These are phyloP conservation scores for Burhinus bistriatus DNA, from an alignment of 2,113 vertebrate genomes.

Conservation along the genomic window DNA sequence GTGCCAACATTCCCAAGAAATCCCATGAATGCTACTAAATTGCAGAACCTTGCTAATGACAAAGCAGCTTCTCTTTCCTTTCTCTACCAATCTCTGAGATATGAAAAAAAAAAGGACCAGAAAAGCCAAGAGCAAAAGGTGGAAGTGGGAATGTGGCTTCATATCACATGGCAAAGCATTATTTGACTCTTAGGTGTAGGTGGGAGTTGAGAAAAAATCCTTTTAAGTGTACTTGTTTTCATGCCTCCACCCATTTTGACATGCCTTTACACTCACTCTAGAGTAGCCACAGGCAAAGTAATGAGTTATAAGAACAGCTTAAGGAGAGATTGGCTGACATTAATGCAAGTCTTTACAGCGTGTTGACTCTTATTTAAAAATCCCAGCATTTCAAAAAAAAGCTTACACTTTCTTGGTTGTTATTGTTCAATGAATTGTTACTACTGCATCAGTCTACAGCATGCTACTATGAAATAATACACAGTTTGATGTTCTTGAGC, in stretches of 20 bases:
- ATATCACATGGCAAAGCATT: neutral
- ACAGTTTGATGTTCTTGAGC: neutral
- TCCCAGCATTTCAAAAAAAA: neutral
- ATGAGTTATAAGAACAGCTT: neutral
- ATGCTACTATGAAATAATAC: neutral
- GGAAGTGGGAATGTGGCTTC: neutral
- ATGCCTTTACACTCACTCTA: neutral
- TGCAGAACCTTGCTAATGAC: neutral
- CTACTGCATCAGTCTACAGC: neutral
- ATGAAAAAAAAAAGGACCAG: neutral
- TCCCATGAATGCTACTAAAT: neutral
- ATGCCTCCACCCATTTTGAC: neutral
- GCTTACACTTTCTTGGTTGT: neutral
- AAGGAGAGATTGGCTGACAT: neutral
- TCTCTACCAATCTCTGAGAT: neutral
- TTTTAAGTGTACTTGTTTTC: neutral
- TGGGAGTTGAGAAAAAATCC: neutral
- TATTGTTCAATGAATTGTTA: neutral
- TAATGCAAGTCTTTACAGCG: neutral
- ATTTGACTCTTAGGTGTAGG: neutral
- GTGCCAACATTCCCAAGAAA: neutral
- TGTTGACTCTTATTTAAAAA: neutral
- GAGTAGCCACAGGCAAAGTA: neutral
- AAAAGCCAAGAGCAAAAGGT: neutral
- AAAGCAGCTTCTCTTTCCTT: no score